Base-by-base conservation (phyloP, 1,140 invertebrate species). In the Steinernema feltiae region DNA sequence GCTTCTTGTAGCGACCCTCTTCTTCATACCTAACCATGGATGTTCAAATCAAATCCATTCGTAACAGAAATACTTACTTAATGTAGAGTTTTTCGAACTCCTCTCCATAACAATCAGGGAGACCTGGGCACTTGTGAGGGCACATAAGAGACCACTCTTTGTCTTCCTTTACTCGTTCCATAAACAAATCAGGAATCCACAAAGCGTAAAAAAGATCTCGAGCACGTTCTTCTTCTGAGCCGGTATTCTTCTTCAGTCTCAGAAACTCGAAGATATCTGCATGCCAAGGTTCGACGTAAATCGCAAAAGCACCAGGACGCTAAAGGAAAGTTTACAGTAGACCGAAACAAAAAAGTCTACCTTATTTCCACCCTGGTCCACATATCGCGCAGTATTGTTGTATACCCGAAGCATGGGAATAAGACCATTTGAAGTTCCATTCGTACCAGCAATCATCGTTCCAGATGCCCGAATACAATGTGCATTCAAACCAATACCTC, bases 261-360 rank as follows among this genome's bases (percentile, higher is more conserved):
- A 98, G 87, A 88, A 97, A 98, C 75, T 96, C 94, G 87, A 97
- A 96, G 70, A 99, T 90, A 87, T 99, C 96, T 0, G 94, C 91
- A 89, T 99, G 97, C 97, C 97, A 99, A 1, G 97, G 97, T 87
- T 99, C 97, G 27, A 99, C 84, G 85, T 99, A 99, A 76, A 99
- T 92, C 18, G 97, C 95, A 90, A 98, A 97, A n/a, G 96, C 95
- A 32, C 96, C 95, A n/a, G 96, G 95, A 79, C 95, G 89, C 90
- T 91, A 80, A n/a, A 85, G 48, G n/a, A 24, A 63, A 29, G 24
- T 29, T 32, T 74, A 32, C 1, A 18, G 21, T 31, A 71, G 30
- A 17, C 24, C 31, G 30, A 24, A 30, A 46, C 7, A 35, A 0
- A 18, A 21, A 35, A n/a, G 24, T 48, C 1, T 48, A 90, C 90